Conservation (phyloP, 2,113 vertebrate species). For the Eurypyga helias region DNA sequence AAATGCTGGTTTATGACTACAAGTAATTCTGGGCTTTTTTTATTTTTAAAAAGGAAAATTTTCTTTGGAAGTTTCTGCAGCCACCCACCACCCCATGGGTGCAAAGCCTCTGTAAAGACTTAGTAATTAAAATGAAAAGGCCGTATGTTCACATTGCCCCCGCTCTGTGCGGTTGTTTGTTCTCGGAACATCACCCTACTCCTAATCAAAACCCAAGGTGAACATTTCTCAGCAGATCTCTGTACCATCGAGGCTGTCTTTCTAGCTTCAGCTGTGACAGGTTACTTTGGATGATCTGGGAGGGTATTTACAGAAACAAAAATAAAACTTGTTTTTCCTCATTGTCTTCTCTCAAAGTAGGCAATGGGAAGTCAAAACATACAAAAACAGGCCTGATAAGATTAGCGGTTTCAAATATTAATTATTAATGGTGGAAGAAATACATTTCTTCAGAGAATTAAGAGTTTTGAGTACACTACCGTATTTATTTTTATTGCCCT, state of each 20-base stretch:
- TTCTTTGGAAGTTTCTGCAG: conserved; percentile 2
- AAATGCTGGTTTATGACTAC: conserved; percentile 17
- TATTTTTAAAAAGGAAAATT: background rate
- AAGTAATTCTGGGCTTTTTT: background rate
- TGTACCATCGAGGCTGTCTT: background rate
- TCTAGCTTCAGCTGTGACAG: background rate
- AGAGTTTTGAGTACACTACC: background rate
- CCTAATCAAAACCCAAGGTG: background rate
- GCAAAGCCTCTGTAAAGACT: background rate
- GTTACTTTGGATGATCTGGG: background rate
- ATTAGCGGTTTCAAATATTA: background rate
- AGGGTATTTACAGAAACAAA: background rate
- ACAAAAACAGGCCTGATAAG: background rate
- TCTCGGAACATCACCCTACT: background rate
- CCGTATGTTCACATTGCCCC: background rate
- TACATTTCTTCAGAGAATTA: background rate
- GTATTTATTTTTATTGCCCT: background rate
- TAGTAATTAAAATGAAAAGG: background rate
- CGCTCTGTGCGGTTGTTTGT: background rate
- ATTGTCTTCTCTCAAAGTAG: background rate
- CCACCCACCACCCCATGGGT: background rate
- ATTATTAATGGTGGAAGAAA: background rate
- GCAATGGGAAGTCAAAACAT: background rate
- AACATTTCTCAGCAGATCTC: background rate
- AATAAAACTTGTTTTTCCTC: background rate